phyloP scores from a whole-genome alignment of 2,888 invertebrate species.

The Ganaspis brasiliensis region DNA sequence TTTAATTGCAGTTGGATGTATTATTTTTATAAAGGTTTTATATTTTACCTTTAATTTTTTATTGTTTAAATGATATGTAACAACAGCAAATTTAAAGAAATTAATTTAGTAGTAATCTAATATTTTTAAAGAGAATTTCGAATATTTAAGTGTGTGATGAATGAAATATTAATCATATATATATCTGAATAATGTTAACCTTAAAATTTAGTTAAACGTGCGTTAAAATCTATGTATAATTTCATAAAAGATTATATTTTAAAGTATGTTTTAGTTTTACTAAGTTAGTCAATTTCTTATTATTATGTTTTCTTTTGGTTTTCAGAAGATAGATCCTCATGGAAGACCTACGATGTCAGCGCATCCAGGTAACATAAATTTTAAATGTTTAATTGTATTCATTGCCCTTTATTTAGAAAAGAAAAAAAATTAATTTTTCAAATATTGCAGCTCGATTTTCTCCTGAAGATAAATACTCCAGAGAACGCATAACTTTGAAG shows the following conservation, averaged over 20 bases:
- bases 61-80: no score
- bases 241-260: not conserved
- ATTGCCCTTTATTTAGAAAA: constrained; percentile 12
- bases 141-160: no score
- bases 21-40: not conserved
- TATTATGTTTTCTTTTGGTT: constrained; percentile 50
- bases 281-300: no score
- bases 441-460: constrained; percentile 92
- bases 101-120: no score
- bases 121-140: no score
- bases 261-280: no score
- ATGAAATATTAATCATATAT: no score
- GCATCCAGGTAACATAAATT: constrained; percentile 86
- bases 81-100: no score
- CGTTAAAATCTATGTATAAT: constrained; percentile 16
- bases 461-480: constrained; percentile 96
- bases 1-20: not conserved
- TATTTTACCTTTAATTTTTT: not conserved
- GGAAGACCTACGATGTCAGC: constrained; percentile 93
- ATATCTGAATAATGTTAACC: constrained; percentile 3
- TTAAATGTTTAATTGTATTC: not conserved
- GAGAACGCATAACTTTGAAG: constrained; percentile 93
- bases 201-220: not conserved
- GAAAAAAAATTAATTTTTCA: constrained; percentile 13
- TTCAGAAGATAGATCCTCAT: constrained; percentile 89